phyloP scores from a whole-genome alignment of 2,797 vertebrate species.

The Chloroceryle inda region DNA sequence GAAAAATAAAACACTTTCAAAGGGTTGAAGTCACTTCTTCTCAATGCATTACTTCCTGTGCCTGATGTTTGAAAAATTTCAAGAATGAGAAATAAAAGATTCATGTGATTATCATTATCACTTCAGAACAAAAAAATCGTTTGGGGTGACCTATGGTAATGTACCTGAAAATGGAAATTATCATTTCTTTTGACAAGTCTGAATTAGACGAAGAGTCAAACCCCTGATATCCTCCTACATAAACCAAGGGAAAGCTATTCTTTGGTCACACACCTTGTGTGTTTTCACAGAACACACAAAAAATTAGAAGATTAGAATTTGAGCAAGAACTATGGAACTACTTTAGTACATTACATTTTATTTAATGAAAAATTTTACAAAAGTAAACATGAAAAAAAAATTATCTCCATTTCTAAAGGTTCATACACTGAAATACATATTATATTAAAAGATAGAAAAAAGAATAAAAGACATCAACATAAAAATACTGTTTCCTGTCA shows the following conservation, averaged over 20 bases:
- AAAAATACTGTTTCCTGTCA: neutral
- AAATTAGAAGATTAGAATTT: neutral
- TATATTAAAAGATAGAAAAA: neutral
- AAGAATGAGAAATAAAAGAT: neutral
- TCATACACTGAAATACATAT: fast-evolving
- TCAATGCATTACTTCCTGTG: neutral
- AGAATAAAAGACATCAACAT: neutral
- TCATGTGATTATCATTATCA: neutral
- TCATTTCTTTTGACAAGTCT: neutral
- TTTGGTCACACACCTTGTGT: neutral
- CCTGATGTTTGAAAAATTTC: neutral
- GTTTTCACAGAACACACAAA: neutral
- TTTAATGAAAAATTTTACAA: neutral
- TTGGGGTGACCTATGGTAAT: neutral
- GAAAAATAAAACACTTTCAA: neutral
- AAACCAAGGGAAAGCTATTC: neutral
- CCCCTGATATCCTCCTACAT: neutral
- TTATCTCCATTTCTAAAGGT: neutral
- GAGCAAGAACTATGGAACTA: neutral
- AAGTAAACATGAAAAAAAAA: neutral
- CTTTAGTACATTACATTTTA: neutral
- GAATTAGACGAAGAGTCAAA: neutral
- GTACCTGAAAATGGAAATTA: neutral
- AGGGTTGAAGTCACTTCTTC: neutral
- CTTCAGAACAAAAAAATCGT: neutral